Conservation (phyloP, 2,888 invertebrate genomes). For the Auanema sp. region DNA sequence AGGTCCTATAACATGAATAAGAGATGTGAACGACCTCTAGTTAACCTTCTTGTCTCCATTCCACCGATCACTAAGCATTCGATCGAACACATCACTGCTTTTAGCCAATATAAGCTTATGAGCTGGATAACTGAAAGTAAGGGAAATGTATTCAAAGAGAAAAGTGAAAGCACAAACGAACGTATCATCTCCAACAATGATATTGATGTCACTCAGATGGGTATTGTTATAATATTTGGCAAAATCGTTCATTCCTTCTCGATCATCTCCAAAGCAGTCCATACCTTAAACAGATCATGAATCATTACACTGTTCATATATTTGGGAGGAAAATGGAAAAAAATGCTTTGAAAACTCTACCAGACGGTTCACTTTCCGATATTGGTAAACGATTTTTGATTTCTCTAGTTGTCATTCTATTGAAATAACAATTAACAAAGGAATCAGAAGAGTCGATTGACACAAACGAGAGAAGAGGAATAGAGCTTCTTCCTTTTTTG, state of each 20-base stretch:
- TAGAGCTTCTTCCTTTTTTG: too few relatives aligned
- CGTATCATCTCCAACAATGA: conserved; percentile 65
- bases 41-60: conserved; percentile 51
- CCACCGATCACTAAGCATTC: conserved; percentile 67
- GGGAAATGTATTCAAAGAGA: too few relatives aligned
- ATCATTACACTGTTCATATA: background rate
- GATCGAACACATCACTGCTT: conserved; percentile 68
- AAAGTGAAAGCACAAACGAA: conserved; percentile 26
- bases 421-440: too few relatives aligned
- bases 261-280: conserved; percentile 63
- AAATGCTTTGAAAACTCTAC: conserved; percentile 14
- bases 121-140: conserved; percentile 65
- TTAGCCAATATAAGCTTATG: conserved; percentile 67
- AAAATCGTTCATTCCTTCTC: conserved; percentile 62
- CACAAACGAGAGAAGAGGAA: too few relatives aligned
- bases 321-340: background rate
- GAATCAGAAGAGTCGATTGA: conserved; percentile 4
- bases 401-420: conserved; percentile 20
- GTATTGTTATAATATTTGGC: conserved; percentile 63
- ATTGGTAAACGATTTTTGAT: conserved; percentile 39
- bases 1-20: conserved; percentile 48
- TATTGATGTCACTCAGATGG: conserved; percentile 59
- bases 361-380: conserved; percentile 40
- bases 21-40: background rate
- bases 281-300: conserved; percentile 45